Evolutionary conservation across 2,797 vertebrate genomes (phyloP).

Genomic region (Malurus leucopterus): DNA sequence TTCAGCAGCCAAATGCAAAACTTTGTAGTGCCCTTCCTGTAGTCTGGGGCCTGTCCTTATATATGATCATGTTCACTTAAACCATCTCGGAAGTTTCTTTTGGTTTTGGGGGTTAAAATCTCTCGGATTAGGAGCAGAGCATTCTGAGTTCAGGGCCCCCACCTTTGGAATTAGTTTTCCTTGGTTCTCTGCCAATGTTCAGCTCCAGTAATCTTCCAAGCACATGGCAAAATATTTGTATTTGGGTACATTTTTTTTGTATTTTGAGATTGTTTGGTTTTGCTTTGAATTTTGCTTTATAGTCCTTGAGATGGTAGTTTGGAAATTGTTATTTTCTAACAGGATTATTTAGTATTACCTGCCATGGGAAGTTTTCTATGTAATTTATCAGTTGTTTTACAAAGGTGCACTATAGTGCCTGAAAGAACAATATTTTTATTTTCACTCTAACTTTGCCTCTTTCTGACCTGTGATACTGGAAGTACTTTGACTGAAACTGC

Average conservation of each 20-base stretch:
- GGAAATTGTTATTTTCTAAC: neutral
- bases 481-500: neutral
- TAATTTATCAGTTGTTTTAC: neutral
- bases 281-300: neutral
- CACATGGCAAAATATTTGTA: neutral
- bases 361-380: neutral
- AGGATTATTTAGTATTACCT: neutral
- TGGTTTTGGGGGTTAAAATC: neutral
- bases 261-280: neutral
- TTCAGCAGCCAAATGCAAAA: neutral
- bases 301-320: neutral
- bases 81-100: neutral
- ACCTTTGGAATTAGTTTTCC: conserved; percentile 24
- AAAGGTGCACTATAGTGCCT: neutral
- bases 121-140: neutral
- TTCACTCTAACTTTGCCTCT: neutral
- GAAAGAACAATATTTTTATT: neutral
- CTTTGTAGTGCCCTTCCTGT: neutral
- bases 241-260: conserved; percentile 4
- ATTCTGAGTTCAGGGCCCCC: neutral
- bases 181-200: conserved; percentile 12
- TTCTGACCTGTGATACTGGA: neutral
- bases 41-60: neutral
- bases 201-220: neutral
- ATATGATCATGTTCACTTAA: neutral